A percentile compares a stretch with the other conserved stretches of the same genome.
Evolutionary conservation across 2,888 invertebrate genomes (phyloP).

Genomic region (Pachydiplax longipennis): DNA sequence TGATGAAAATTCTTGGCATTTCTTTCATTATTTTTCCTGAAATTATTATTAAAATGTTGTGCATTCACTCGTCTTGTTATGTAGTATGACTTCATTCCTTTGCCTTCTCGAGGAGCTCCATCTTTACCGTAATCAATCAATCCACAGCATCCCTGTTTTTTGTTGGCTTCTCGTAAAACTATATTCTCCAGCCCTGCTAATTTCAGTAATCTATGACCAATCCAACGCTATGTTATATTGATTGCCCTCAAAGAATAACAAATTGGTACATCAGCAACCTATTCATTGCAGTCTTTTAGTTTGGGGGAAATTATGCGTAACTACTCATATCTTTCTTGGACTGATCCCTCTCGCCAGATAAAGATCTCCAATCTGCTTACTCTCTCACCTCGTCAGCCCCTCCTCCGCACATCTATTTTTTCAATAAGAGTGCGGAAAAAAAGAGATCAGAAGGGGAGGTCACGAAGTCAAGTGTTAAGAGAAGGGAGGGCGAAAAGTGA

Average conservation of each 20-base stretch:
- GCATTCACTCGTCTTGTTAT: too few species aligned
- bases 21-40: too few species aligned
- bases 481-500: neutral
- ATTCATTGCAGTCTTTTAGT: neutral
- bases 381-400: neutral
- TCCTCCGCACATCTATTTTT: neutral
- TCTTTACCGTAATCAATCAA: too few species aligned
- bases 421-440: neutral
- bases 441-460: neutral
- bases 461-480: conserved; percentile 1
- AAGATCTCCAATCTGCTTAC: neutral
- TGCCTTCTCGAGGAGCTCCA: too few species aligned
- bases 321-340: neutral
- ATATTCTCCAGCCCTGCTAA: too few species aligned
- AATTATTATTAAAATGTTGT: too few species aligned
- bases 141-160: too few species aligned
- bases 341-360: neutral
- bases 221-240: neutral
- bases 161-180: too few species aligned
- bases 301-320: neutral
- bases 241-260: neutral
- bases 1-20: too few species aligned
- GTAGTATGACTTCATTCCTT: too few species aligned
- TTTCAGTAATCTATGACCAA: neutral
- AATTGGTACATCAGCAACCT: neutral